Evolutionary conservation across 2,797 vertebrate genomes (phyloP).

Genomic region (Poecilia velifera): DNA sequence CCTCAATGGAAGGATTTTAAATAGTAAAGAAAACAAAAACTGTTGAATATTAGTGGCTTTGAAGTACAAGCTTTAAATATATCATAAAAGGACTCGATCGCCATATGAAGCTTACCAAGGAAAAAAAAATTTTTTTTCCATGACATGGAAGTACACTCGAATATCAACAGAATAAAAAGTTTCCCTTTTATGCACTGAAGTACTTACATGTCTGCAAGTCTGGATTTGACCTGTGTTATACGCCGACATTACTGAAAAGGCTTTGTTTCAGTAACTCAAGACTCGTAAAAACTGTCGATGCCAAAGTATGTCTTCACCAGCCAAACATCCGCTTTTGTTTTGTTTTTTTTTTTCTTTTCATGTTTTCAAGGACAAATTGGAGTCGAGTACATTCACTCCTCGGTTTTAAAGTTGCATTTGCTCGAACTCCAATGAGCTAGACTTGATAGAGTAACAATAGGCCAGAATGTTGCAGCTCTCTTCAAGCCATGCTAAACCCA

Average conservation of each 20-base stretch:
- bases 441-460: conserved; percentile 23
- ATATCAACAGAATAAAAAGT: not conserved
- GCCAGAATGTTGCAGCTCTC: not conserved
- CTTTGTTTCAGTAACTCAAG: not conserved
- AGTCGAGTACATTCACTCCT: not conserved
- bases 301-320: not conserved
- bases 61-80: too few relatives aligned
- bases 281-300: not conserved
- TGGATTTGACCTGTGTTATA: not conserved
- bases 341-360: too few relatives aligned
- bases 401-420: not conserved
- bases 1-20: not conserved
- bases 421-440: conserved; percentile 4
- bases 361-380: not conserved
- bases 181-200: not conserved
- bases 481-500: not conserved
- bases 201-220: not conserved
- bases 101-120: not conserved
- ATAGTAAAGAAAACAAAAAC: not conserved
- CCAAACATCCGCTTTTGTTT: not conserved
- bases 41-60: not conserved
- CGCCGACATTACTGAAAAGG: not conserved
- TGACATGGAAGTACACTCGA: not conserved
- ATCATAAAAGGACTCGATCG: not conserved
- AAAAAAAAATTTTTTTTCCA: too few relatives aligned